phyloP scores from a whole-genome alignment of 64 coral and sea anemone genomes.

The Orbicella faveolata region DNA sequence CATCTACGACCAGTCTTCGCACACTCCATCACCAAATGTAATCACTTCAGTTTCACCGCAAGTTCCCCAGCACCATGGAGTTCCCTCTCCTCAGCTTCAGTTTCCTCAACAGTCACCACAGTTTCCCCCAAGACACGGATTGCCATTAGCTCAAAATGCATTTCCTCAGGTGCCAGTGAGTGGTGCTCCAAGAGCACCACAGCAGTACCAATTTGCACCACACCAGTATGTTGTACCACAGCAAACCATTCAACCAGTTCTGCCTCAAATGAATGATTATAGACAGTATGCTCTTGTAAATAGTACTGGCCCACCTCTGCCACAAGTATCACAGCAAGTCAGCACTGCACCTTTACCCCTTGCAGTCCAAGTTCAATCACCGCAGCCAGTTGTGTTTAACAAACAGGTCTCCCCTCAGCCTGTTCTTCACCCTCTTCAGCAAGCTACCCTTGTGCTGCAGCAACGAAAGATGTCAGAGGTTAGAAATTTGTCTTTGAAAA shows the following conservation, averaged over 20 bases:
- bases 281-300: slow-evolving; percentile 67
- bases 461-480: slow-evolving; percentile 85
- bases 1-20: slow-evolving; percentile 58
- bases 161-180: slow-evolving; percentile 50
- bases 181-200: slow-evolving; percentile 38
- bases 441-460: slow-evolving; percentile 92
- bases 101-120: slow-evolving; percentile 17
- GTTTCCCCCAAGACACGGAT: slow-evolving; percentile 56
- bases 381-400: slow-evolving; percentile 37
- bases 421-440: slow-evolving; percentile 93
- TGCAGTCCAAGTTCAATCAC: slow-evolving; percentile 2
- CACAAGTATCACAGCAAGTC: slow-evolving; percentile 50
- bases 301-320: slow-evolving; percentile 25
- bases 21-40: slow-evolving; percentile 88
- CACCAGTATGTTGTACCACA: slow-evolving; percentile 61
- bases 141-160: slow-evolving; percentile 51
- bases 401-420: slow-evolving; percentile 43
- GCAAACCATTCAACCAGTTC: not conserved
- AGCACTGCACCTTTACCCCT: slow-evolving; percentile 26
- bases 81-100: slow-evolving; percentile 75
- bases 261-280: slow-evolving; percentile 56
- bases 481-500: not conserved
- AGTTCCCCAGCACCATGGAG: slow-evolving; percentile 64
- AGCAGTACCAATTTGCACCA: slow-evolving; percentile 44
- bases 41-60: slow-evolving; percentile 69